Conservation (phyloP, 2,888 invertebrate species). For the Dryomyza anilis region DNA sequence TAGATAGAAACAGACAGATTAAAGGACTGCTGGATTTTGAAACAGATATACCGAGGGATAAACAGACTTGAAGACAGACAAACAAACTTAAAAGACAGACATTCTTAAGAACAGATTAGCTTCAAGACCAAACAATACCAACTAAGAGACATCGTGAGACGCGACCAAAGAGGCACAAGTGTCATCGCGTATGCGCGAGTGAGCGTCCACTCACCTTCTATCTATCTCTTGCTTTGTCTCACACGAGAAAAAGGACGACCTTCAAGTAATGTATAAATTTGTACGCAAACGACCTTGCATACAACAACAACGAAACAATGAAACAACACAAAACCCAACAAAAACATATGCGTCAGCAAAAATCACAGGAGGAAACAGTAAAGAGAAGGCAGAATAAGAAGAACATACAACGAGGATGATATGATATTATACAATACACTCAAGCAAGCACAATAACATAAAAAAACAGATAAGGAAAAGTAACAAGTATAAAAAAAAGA, state of each 20-base stretch:
- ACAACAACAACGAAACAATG: slow-evolving; percentile 48
- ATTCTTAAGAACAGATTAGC: neutral
- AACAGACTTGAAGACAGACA: neutral
- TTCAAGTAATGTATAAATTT: slow-evolving; percentile 62
- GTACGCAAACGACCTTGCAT: slow-evolving; percentile 63
- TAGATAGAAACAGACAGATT: too few species aligned
- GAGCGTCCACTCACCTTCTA: too few species aligned
- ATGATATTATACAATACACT: neutral
- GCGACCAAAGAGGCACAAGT: neutral
- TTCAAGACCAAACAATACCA: slow-evolving; percentile 11
- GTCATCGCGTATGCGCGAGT: slow-evolving; percentile 22
- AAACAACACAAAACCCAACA: slow-evolving; percentile 8
- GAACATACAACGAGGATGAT: neutral
- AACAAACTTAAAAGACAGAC: neutral
- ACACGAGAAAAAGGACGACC: slow-evolving; percentile 58
- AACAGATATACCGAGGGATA: too few species aligned
- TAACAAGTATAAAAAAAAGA: neutral
- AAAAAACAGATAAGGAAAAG: neutral
- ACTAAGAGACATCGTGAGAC: slow-evolving; percentile 8
- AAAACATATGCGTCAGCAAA: slow-evolving; percentile 23
- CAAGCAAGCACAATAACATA: too few species aligned
- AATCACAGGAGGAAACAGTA: neutral
- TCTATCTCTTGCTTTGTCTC: too few species aligned
- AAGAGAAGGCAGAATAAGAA: neutral
- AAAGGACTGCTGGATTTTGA: too few species aligned